A percentile compares a stretch with the other conserved stretches of the same genome.
phyloP scores from a whole-genome alignment of 2,113 vertebrate species.

The Varanus salvator region DNA sequence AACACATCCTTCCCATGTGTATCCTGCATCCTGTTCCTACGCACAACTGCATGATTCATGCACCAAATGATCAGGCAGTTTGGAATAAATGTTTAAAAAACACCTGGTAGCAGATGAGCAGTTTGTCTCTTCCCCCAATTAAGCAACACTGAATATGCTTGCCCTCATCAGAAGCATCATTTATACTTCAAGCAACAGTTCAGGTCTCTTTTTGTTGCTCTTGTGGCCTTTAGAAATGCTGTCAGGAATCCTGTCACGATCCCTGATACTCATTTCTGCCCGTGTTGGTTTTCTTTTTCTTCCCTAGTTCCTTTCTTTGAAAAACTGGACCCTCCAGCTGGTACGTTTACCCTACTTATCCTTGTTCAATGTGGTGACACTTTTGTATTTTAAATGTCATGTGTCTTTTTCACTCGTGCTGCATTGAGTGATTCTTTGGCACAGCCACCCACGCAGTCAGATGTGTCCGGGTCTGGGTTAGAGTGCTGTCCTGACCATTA shows the following conservation, averaged over 20 bases:
- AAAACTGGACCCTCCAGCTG: slow-evolving; percentile 95
- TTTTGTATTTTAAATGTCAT: background rate
- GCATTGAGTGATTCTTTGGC: background rate
- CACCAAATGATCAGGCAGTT: background rate
- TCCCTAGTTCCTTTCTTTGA: slow-evolving; percentile 91
- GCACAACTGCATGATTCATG: background rate
- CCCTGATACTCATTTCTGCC: background rate
- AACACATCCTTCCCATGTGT: background rate
- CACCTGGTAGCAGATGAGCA: background rate
- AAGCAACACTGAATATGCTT: background rate
- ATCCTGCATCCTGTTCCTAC: too few species aligned
- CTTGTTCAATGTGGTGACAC: background rate
- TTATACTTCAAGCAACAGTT: background rate
- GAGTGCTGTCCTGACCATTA: background rate
- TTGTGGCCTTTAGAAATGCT: background rate
- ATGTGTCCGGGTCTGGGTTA: too few species aligned
- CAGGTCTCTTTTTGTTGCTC: background rate
- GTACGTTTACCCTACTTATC: slow-evolving; percentile 74
- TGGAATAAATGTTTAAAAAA: background rate
- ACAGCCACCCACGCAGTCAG: too few species aligned
- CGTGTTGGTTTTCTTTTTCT: background rate
- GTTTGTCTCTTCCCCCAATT: background rate
- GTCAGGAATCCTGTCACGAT: background rate
- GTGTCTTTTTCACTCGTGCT: background rate
- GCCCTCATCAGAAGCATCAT: background rate